These are phyloP conservation scores for Carcina quercana DNA, from an alignment of 2,888 invertebrate genomes.

Conservation along the genomic window DNA sequence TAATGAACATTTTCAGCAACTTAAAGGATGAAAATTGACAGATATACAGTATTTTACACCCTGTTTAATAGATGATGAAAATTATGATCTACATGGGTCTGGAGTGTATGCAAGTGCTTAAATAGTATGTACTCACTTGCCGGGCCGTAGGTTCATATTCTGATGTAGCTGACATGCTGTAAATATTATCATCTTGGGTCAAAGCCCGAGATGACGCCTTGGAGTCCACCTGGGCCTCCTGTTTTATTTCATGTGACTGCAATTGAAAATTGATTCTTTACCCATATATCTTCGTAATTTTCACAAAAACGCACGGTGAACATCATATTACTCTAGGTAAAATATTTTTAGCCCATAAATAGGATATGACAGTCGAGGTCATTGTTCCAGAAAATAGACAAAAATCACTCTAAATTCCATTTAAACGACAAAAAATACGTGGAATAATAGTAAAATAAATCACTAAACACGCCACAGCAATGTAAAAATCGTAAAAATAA, in stretches of 20 bases:
- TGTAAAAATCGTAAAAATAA: slow-evolving; percentile 41
- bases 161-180: slow-evolving; percentile 71
- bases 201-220: slow-evolving; percentile 67
- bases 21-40: too few species aligned
- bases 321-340: slow-evolving; percentile 56
- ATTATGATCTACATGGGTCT: too few species aligned
- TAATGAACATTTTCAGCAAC: too few species aligned
- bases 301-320: slow-evolving; percentile 38
- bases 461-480: slow-evolving; percentile 24
- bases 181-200: slow-evolving; percentile 72
- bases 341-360: slow-evolving; percentile 67
- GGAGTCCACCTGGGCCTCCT: slow-evolving; percentile 65
- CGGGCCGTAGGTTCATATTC: slow-evolving; percentile 70
- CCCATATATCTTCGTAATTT: slow-evolving; percentile 47
- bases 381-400: slow-evolving; percentile 59
- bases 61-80: too few species aligned
- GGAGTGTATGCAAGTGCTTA: too few species aligned
- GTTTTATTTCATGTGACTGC: slow-evolving; percentile 67
- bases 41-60: too few species aligned
- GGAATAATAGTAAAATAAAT: slow-evolving; percentile 41
- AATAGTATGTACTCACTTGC: slow-evolving; percentile 55
- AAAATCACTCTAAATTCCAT: slow-evolving; percentile 47
- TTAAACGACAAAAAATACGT: slow-evolving; percentile 55
- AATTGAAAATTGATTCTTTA: slow-evolving; percentile 66
- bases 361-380: slow-evolving; percentile 65